Percentiles rank a stretch among this genome's conserved stretches.
Evolutionary conservation across 2,113 vertebrate genomes (phyloP).

Genomic region (Machaerirhynchus nigripectus): DNA sequence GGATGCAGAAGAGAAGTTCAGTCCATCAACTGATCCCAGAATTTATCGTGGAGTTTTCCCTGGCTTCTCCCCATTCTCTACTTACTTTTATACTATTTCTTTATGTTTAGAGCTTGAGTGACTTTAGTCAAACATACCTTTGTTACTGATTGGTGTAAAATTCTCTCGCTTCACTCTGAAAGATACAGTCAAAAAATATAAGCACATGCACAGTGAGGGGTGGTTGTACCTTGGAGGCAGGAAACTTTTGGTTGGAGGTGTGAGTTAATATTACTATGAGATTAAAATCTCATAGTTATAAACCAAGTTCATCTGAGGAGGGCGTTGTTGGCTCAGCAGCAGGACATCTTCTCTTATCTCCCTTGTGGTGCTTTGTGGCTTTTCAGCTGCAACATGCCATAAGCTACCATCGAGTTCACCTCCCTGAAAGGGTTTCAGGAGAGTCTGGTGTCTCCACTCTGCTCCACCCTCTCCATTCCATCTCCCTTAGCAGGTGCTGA

Average conservation of each 20-base stretch:
- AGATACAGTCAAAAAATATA: neutral
- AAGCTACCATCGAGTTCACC: accelerated
- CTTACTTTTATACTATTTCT: neutral
- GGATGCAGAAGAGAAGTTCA: neutral
- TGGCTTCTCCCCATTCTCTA: neutral
- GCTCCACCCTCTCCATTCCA: neutral
- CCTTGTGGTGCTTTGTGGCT: neutral
- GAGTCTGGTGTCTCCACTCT: neutral
- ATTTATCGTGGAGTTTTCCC: neutral
- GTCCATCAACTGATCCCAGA: neutral
- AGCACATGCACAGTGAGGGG: neutral
- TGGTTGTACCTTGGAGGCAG: neutral
- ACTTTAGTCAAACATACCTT: neutral
- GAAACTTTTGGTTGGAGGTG: neutral
- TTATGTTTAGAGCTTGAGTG: neutral
- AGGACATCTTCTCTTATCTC: neutral
- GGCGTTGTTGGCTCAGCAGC: neutral
- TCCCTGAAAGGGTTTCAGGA: neutral
- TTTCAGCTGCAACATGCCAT: neutral
- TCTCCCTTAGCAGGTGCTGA: neutral
- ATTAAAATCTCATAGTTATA: neutral
- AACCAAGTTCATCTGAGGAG: neutral
- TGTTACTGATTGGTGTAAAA: neutral
- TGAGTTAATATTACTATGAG: neutral
- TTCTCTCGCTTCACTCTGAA: neutral